Percentiles rank a stretch among this genome's conserved stretches.
Conservation (phyloP, 2,113 vertebrate species). For the Pantherophis guttatus region DNA sequence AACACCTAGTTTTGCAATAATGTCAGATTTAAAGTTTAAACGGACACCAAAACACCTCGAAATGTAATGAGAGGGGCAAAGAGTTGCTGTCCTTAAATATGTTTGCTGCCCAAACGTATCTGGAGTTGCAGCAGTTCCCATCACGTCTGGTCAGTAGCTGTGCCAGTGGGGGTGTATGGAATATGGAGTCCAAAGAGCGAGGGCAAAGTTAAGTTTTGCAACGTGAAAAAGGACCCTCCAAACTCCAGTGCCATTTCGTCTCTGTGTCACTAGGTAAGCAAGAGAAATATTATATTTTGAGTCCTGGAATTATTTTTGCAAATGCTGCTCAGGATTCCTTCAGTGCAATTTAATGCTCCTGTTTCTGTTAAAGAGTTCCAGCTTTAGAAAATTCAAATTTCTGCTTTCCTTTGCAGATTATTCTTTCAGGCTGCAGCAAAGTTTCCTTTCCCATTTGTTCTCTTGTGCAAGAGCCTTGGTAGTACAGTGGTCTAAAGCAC, state of each 20-base stretch:
- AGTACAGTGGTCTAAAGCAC: too few species aligned
- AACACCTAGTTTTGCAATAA: not conserved
- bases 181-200: not conserved
- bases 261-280: not conserved
- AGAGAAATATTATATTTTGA: not conserved
- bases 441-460: not conserved
- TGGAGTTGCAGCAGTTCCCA: not conserved
- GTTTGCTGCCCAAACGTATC: too few species aligned
- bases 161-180: not conserved
- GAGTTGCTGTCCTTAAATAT: too few species aligned
- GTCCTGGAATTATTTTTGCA: not conserved
- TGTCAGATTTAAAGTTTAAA: not conserved
- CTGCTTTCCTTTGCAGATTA: too few species aligned
- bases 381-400: not conserved
- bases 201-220: not conserved
- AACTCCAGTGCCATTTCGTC: not conserved
- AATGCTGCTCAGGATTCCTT: not conserved
- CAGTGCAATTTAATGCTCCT: not conserved
- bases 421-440: not conserved
- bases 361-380: not conserved
- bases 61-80: not conserved
- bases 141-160: not conserved
- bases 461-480: too few species aligned
- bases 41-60: not conserved
- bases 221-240: not conserved